These are phyloP conservation scores for Rotaria macrura DNA, from an alignment of 2,888 invertebrate genomes.

Conservation along the genomic window DNA sequence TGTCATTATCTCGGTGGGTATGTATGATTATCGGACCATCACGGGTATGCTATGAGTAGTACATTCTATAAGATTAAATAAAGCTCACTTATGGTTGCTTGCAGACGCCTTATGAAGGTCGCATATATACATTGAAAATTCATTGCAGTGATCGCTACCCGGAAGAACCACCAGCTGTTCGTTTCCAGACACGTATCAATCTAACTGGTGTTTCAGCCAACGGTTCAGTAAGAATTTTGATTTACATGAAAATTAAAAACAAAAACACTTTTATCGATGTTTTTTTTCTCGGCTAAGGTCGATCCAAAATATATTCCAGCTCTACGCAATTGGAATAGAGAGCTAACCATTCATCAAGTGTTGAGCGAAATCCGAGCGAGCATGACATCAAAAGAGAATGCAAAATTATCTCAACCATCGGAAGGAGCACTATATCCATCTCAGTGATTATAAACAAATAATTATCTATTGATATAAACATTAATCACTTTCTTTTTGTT, in stretches of 20 bases:
- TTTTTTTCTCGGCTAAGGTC: constrained; percentile 58
- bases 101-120: constrained; percentile 93
- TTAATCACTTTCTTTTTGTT: not conserved
- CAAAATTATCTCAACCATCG: constrained; percentile 92
- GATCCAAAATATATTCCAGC: constrained; percentile 84
- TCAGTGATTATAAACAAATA: not conserved
- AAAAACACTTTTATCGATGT: no score
- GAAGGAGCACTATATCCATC: constrained; percentile 60
- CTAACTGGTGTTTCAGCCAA: constrained; percentile 92
- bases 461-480: not conserved
- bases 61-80: no score
- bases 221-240: constrained; percentile 68
- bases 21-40: constrained; percentile 98
- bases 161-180: constrained; percentile 82
- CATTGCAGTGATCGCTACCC: constrained; percentile 93
- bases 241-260: no score
- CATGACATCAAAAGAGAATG: constrained; percentile 95
- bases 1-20: constrained; percentile 88
- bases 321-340: constrained; percentile 82
- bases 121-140: constrained; percentile 79
- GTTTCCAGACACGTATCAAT: constrained; percentile 94
- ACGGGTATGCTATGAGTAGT: constrained; percentile 57
- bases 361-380: constrained; percentile 76
- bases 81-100: constrained; percentile 41
- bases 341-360: constrained; percentile 89